These are phyloP conservation scores for Neria commutata DNA, from an alignment of 2,888 invertebrate species.

Conservation along the genomic window DNA sequence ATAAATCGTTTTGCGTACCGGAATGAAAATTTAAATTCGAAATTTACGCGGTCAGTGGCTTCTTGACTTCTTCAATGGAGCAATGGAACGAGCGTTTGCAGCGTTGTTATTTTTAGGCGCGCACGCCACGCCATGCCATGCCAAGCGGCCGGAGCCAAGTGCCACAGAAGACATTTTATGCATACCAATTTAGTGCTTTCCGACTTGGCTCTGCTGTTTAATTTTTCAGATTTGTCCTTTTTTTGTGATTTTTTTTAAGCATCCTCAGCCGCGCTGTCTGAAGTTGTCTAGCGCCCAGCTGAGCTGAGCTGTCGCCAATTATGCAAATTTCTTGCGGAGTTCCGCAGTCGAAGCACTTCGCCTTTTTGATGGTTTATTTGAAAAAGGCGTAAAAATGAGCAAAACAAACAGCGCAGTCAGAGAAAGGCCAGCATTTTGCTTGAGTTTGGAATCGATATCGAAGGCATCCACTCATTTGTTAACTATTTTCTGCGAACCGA, in stretches of 20 bases:
- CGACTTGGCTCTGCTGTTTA: neutral
- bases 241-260: neutral
- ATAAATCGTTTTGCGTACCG: neutral
- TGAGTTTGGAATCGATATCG: too few species aligned
- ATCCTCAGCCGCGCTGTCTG: neutral
- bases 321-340: neutral
- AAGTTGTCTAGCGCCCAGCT: too few species aligned
- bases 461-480: too few species aligned
- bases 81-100: too few species aligned
- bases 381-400: neutral
- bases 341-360: too few species aligned
- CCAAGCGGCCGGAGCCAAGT: too few species aligned
- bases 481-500: too few species aligned
- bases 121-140: too few species aligned
- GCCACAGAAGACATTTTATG: too few species aligned
- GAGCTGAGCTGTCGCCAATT: neutral
- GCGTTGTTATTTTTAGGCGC: constrained; percentile 1
- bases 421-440: too few species aligned
- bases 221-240: neutral
- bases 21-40: constrained; percentile 26
- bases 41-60: constrained; percentile 55
- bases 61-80: constrained; percentile 37
- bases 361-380: neutral
- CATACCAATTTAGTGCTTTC: neutral
- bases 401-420: neutral